Base-by-base conservation (phyloP, 2,113 vertebrate genomes). In the human region DNA sequence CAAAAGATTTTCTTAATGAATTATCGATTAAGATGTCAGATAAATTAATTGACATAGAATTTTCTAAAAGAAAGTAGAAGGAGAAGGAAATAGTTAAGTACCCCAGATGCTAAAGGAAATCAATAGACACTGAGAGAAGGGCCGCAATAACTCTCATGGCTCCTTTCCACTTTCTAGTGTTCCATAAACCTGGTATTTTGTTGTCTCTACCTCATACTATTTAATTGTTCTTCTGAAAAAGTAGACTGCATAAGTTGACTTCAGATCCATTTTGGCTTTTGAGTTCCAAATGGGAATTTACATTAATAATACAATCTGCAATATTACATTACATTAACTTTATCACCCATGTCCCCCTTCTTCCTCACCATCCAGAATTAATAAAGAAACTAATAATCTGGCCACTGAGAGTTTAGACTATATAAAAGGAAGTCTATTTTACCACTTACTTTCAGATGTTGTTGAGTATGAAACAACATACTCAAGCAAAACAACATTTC, bases 1-100 rank as follows among this genome's bases (percentile, higher is more conserved):
- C 57, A 89, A 94, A 97, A 86, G 72, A 70, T 90, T 83, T 98
- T 87, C 82, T 87, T 96, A 98, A 97, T 97, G 89, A 97, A 93
- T 96, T 96, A 91, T 97, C 97, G 91, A 96, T 81, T 94, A 93
- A 94, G 59, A 97, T n/a, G 38, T 86, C 90, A 96, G 88, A 50
- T 45, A 97, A 95, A 95, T 82, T 98, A 97, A 97, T 90, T 96
- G 55, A 32, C 14, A 94, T 22, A 35, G 86, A 76, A 68, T 96
- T 97, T 95, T 75, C 55, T 50, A 90, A 76, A 95, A 93, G 61
- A 91, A 86, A 93, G 35, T 84, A 8, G 35, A 94, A 82, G 8
- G 32, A 61, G 23, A 81, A 66, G 61, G 57, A 75, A 96, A 92
- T 18, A 48, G 57, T 94, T 48, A 50, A 85, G 11, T 73, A 50